Evolutionary conservation across 2,113 vertebrate species (phyloP), one percentile per base, ranked within the genome.

Genomic region (Tangachromis dhanisi): DNA sequence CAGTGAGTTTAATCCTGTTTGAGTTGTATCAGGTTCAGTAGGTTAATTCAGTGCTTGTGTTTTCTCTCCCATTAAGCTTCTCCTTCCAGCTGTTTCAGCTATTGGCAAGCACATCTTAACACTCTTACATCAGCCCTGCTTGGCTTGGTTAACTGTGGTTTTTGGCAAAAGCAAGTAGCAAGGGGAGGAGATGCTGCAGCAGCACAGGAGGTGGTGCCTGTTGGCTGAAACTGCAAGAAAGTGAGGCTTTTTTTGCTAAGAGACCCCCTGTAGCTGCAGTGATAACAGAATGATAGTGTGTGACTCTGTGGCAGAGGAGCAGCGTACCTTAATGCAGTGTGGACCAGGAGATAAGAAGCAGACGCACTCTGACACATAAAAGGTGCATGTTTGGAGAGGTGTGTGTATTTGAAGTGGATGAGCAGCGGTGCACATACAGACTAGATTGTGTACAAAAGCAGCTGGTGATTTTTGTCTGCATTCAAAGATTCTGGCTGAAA

Each of bases 221-320:
- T 76, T 85, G 88, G 87, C 91, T 89, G 88, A 31, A 83, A 83
- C 86, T 57, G 81, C 53, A 59, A 92, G 80, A 93, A 88, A 88
- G 88, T 89, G 85, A 57, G 29, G 49, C 10, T 82, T 80, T 73
- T 73, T 80, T 85, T 59, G 26, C 54, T 88, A 82, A 93, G 81
- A 86, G 92, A 86, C 87, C 92, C 93, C 91, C 94, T 95, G 94
- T 54, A 87, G 92, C 89, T 86, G 88, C 83, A 73, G 83, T 24
- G 94, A 96, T 95, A 94, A 95, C 92, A 81, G 57, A 80, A 82
- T 86, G 93, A 95, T 95, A 80, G 85, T 81, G 87, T 87, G 85
- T 68, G 89, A 89, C 85, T 76, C 21, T 90, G 84, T 87, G 53
- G 85, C 38, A 83, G 81, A 87, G 61, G 84, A 89, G 90, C 78